Percentiles rank a stretch among this genome's conserved stretches.
Evolutionary conservation across 2,113 vertebrate species (phyloP).

Genomic region (Microtus montanus): DNA sequence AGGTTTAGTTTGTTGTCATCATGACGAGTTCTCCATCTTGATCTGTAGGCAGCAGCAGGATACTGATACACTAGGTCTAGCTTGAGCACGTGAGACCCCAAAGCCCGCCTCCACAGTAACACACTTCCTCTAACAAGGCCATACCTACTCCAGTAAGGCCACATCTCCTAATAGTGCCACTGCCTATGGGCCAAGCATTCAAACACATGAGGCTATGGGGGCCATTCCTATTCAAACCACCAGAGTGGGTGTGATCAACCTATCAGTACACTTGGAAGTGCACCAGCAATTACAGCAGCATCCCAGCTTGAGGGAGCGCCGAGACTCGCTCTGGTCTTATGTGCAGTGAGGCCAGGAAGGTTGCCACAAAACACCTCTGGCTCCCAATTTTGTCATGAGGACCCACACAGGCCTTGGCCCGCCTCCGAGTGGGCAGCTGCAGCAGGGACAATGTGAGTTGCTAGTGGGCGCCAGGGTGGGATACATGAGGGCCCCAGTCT

Average conservation of each 20-base stretch:
- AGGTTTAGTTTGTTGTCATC: background rate
- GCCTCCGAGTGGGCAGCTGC: background rate
- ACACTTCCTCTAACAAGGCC: background rate
- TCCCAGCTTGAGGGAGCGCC: background rate
- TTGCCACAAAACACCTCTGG: background rate
- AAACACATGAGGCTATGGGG: background rate
- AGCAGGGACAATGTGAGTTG: background rate
- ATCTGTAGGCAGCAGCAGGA: background rate
- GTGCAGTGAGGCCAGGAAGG: background rate
- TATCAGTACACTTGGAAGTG: fast-evolving
- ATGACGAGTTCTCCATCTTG: background rate
- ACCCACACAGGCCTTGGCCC: too few relatives aligned
- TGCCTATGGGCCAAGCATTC: background rate
- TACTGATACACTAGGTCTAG: background rate
- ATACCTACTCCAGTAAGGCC: background rate
- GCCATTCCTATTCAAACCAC: background rate
- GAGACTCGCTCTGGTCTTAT: background rate
- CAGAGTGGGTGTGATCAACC: background rate
- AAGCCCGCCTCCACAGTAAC: background rate
- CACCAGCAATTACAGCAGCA: too few relatives aligned
- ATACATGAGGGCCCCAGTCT: background rate
- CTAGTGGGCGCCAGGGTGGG: background rate
- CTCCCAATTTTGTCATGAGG: background rate
- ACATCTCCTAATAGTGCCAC: background rate
- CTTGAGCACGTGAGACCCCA: background rate